Evolutionary conservation across 1,140 invertebrate species (phyloP), one percentile per base, ranked within the genome.

Genomic region (Steinernema feltiae): DNA sequence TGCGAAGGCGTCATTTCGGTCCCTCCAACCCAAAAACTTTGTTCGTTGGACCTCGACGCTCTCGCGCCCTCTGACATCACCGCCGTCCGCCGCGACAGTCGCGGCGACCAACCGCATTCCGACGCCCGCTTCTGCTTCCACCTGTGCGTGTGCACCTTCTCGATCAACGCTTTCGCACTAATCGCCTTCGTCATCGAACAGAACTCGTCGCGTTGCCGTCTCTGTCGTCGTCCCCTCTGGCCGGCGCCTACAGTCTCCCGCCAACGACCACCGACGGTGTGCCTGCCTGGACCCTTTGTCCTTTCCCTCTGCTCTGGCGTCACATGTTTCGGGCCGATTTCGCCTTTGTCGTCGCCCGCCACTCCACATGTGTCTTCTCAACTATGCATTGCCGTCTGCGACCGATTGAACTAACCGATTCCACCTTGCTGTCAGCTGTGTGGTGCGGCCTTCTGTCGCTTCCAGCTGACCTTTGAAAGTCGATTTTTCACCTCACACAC

Each of bases 361-460:
- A n/a, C n/a, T n/a, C 53, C 53, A 63, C 53, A 63, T 63, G 53
- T 63, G 7, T 7, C 53, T 63, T 63, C 24, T 63, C 53, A 63
- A 63, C 53, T 63, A 63, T 63, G 53, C 53, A 63, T 63, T 63
- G 53, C 53, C 53, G 53, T 63, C 24, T 7, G 53, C 53, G 53
- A 63, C 53, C 53, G 12, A 15, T 63, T 41, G 7, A 41, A 7
- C 35, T 41, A 41, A 7, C 35, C 18, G 24, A 15, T 15, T 21
- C 53, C 53, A 63, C 15, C 53, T 3, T 3, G 53, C 53, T n/a
- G 41, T 46, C 41, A 46, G 41, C 41, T 46, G 41, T 7, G 7
- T n/a, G 41, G 7, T 46, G 41, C 41, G 7, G 7, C 7, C 7
- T n/a, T 12, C 7, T 46, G 41, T n/a, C 7, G 7, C 41, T n/a